phyloP scores from a whole-genome alignment of 2,888 invertebrate species.

The Meiosimyza platycephala region DNA sequence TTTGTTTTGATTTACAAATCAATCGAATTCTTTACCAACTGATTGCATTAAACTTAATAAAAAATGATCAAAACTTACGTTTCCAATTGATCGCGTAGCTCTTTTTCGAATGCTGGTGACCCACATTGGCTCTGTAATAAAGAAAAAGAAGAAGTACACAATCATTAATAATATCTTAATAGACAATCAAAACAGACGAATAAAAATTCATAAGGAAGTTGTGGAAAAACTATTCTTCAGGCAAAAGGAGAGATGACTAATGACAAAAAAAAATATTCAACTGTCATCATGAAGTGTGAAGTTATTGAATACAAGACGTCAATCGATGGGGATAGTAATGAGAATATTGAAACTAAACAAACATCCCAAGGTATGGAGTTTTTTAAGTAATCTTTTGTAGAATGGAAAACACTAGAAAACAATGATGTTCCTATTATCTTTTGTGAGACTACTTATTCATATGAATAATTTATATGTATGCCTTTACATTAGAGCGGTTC shows the following conservation, averaged over 20 bases:
- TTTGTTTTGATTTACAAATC: too few relatives aligned
- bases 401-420: too few relatives aligned
- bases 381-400: too few relatives aligned
- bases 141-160: constrained; percentile 48
- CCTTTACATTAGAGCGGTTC: too few relatives aligned
- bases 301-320: constrained; percentile 21
- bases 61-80: constrained; percentile 57
- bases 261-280: not conserved
- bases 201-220: constrained; percentile 45
- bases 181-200: constrained; percentile 47
- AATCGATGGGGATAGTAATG: not conserved
- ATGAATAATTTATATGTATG: too few relatives aligned
- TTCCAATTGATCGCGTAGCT: constrained; percentile 66
- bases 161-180: constrained; percentile 56
- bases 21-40: too few relatives aligned
- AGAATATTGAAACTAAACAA: too few relatives aligned
- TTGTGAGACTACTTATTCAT: too few relatives aligned
- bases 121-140: constrained; percentile 67
- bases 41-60: not conserved
- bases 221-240: not conserved
- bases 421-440: too few relatives aligned
- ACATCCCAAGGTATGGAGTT: too few relatives aligned
- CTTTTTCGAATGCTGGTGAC: constrained; percentile 66
- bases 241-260: not conserved
- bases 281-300: constrained; percentile 12